Conservation (phyloP, 2,888 invertebrate species). For the Eupithecia tripunctaria region DNA sequence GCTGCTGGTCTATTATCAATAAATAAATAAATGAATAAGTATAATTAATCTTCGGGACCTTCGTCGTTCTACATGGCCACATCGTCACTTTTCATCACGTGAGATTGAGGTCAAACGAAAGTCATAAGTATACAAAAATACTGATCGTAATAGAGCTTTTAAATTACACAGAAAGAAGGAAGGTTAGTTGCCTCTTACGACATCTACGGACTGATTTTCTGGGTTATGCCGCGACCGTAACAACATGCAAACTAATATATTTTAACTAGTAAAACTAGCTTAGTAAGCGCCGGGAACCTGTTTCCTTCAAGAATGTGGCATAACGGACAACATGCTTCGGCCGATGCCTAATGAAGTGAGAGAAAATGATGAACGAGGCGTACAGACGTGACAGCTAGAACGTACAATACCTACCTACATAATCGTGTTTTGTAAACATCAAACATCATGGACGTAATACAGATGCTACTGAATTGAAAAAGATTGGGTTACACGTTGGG, state of each 20-base stretch:
- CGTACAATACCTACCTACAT: constrained; percentile 15
- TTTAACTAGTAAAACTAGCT: not conserved
- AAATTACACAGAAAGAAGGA: no score
- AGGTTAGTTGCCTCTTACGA: no score
- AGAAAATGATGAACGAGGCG: constrained; percentile 77
- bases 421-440: constrained; percentile 33
- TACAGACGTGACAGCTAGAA: constrained; percentile 39
- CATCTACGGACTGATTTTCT: no score
- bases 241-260: not conserved
- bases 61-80: no score
- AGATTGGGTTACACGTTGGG: constrained; percentile 12
- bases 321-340: constrained; percentile 66
- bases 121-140: no score
- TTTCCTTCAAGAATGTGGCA: constrained; percentile 45
- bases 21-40: no score
- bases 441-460: constrained; percentile 30
- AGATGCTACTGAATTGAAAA: constrained; percentile 27
- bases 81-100: no score
- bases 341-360: constrained; percentile 77
- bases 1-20: no score
- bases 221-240: no score
- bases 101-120: no score
- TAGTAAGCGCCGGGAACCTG: constrained; percentile 18
- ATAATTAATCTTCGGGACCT: no score
- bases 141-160: no score